phyloP scores from a whole-genome alignment of 2,888 invertebrate genomes.

The Galerucella nymphaeae region DNA sequence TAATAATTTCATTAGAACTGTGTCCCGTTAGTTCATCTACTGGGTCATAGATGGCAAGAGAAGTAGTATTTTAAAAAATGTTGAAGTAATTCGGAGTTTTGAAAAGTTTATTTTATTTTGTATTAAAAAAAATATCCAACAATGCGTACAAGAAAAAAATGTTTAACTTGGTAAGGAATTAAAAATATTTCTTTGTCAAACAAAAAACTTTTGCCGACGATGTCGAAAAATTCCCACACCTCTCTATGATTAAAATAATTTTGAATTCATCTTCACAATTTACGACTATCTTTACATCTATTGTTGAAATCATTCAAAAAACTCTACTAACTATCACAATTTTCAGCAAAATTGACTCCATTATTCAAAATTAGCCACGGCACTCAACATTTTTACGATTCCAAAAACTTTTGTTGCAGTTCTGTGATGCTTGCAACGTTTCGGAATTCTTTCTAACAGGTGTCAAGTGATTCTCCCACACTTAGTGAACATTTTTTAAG shows the following conservation, averaged over 20 bases:
- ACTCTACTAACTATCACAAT: neutral
- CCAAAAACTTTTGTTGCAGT: neutral
- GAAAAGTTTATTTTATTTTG: no score
- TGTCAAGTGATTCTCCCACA: conserved; percentile 5
- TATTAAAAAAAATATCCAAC: no score
- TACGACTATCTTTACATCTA: neutral
- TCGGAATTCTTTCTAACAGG: conserved; percentile 1
- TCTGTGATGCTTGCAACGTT: neutral
- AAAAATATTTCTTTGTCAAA: no score
- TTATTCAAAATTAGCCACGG: conserved; percentile 6
- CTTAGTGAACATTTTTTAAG: neutral
- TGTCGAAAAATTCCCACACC: neutral
- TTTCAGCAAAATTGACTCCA: conserved; percentile 10
- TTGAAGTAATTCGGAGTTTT: no score
- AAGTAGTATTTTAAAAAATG: no score
- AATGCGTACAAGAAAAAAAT: no score
- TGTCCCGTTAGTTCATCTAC: no score
- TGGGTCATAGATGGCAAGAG: no score
- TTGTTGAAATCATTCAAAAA: neutral
- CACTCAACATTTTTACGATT: conserved; percentile 11
- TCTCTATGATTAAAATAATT: neutral
- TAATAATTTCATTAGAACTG: no score
- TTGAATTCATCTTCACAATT: neutral
- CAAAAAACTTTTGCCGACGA: neutral
- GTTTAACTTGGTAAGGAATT: no score